Conservation (phyloP, 2,888 invertebrate species). For the Oxystoma pomonae region DNA sequence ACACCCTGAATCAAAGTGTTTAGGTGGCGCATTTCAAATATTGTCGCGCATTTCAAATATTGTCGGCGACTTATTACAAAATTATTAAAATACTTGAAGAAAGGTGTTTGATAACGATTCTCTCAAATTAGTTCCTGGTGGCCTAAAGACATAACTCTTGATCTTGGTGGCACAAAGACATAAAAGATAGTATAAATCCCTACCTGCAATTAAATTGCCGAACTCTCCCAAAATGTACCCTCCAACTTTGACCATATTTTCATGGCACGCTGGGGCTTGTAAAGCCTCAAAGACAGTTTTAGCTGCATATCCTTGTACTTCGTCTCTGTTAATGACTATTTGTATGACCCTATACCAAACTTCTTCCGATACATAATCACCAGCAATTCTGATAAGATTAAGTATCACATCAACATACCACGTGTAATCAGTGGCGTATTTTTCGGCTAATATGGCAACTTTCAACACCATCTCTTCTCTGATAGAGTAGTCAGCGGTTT, state of each 20-base stretch:
- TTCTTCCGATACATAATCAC: slow-evolving; percentile 99
- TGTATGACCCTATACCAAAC: slow-evolving; percentile 99
- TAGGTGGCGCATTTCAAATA: no score
- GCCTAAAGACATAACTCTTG: no score
- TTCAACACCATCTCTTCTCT: slow-evolving; percentile 99
- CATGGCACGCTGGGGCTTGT: slow-evolving; percentile 98
- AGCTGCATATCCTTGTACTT: slow-evolving; percentile 99
- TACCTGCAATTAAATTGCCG: slow-evolving; percentile 90
- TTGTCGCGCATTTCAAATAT: no score
- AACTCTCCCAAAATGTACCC: slow-evolving; percentile 99
- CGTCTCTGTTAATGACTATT: slow-evolving; percentile 98
- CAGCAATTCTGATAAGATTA: slow-evolving; percentile 98
- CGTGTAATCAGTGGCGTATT: slow-evolving; percentile 98
- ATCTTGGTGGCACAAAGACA: no score
- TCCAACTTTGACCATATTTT: slow-evolving; percentile 99
- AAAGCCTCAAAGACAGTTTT: slow-evolving; percentile 99
- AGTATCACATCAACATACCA: slow-evolving; percentile 98
- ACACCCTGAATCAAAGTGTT: no score
- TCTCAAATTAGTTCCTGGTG: no score
- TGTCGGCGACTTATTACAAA: no score
- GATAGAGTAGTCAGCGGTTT: slow-evolving; percentile 99
- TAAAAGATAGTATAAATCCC: no score
- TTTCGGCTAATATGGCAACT: slow-evolving; percentile 98
- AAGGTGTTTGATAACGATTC: no score
- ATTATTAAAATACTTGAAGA: no score